Evolutionary conservation across 2,797 vertebrate species (phyloP).

Genomic region (Notolepis coatsorum): DNA sequence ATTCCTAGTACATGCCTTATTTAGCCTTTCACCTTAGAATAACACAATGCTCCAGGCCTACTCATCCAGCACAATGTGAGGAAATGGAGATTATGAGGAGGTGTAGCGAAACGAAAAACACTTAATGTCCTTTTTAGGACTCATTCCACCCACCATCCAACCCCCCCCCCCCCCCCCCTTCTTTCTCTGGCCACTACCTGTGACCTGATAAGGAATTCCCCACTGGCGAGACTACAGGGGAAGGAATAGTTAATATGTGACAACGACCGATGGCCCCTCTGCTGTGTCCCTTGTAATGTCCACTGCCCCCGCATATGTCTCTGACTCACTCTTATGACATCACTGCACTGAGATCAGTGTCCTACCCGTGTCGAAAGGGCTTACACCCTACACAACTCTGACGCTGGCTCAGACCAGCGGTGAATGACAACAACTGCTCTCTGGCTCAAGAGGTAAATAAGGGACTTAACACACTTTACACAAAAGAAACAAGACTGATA

Average conservation of each 20-base stretch:
- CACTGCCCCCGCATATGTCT: conserved; percentile 7
- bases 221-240: conserved; percentile 32
- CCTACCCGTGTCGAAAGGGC: conserved; percentile 34
- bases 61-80: conserved; percentile 60
- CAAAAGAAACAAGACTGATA: too few relatives aligned
- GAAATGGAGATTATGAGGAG: conserved; percentile 47
- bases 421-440: conserved; percentile 50
- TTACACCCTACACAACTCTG: conserved; percentile 42
- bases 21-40: neutral
- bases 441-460: conserved; percentile 65
- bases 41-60: conserved; percentile 13
- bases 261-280: conserved; percentile 20
- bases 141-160: conserved; percentile 25
- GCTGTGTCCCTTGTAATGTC: neutral
- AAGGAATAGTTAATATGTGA: conserved; percentile 70
- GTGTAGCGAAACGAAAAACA: conserved; percentile 39
- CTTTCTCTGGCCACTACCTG: conserved; percentile 32
- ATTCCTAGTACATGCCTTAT: neutral
- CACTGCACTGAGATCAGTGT: conserved; percentile 50
- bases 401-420: conserved; percentile 39
- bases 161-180: conserved; percentile 4
- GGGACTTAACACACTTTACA: too few relatives aligned
- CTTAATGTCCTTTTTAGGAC: conserved; percentile 64
- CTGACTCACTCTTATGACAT: conserved; percentile 73
- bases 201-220: conserved; percentile 69